Evolutionary conservation across 1,140 invertebrate genomes (phyloP).

Genomic region (Drosophila sucinea): DNA sequence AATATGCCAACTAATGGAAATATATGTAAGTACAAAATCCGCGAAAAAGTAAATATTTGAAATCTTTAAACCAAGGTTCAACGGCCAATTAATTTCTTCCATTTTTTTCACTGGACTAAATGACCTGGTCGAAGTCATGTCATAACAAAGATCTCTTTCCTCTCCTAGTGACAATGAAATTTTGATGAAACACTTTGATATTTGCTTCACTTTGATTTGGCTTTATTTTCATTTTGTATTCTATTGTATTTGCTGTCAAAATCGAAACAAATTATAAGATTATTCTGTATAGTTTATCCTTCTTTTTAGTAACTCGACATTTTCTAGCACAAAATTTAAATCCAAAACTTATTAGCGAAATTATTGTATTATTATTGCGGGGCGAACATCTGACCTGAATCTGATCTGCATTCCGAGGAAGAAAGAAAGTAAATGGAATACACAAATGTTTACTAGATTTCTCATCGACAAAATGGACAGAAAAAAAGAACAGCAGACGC

Average conservation of each 20-base stretch:
- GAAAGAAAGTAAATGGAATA: constrained; percentile 46
- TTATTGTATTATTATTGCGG: constrained; percentile 65
- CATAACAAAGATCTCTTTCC: too few species aligned
- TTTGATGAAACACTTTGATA: too few species aligned
- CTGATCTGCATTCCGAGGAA: neutral
- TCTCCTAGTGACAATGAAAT: too few species aligned
- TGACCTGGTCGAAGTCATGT: too few species aligned
- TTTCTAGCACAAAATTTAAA: constrained; percentile 72
- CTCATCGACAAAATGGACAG: constrained; percentile 59
- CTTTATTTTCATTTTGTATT: neutral
- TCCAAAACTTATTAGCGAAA: constrained; percentile 57
- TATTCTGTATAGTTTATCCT: constrained; percentile 42
- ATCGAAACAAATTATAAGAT: constrained; percentile 29
- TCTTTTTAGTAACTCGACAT: constrained; percentile 56
- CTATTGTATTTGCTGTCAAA: constrained; percentile 46
- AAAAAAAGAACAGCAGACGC: constrained; percentile 43
- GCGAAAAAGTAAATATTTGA: too few species aligned
- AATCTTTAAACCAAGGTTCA: too few species aligned
- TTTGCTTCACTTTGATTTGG: neutral
- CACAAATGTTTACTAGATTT: constrained; percentile 52
- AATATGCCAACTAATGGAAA: too few species aligned
- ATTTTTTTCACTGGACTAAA: too few species aligned
- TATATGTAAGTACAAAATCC: too few species aligned
- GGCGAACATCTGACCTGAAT: neutral
- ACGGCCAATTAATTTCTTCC: too few species aligned